These are phyloP conservation scores for Sicus ferrugineus DNA, from an alignment of 2,888 invertebrate genomes.

Conservation along the genomic window DNA sequence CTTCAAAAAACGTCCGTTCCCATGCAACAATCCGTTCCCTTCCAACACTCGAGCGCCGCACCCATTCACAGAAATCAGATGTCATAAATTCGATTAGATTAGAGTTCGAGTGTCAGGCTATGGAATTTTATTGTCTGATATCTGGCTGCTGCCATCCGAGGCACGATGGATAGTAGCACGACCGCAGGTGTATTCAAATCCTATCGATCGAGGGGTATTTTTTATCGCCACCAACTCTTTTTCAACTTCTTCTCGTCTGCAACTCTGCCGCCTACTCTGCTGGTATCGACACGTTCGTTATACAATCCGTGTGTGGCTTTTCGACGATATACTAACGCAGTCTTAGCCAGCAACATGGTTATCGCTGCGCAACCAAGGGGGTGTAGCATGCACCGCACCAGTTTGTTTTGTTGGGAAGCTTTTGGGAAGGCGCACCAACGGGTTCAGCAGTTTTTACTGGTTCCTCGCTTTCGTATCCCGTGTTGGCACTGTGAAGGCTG, in stretches of 20 bases:
- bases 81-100: slow-evolving; percentile 57
- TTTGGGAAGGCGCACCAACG: slow-evolving; percentile 6
- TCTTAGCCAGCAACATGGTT: neutral
- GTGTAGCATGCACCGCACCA: neutral
- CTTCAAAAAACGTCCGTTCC: too few relatives aligned
- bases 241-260: neutral
- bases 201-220: neutral
- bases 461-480: neutral
- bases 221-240: neutral
- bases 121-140: slow-evolving; percentile 18
- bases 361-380: neutral
- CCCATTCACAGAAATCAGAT: slow-evolving; percentile 31
- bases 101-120: slow-evolving; percentile 43
- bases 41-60: neutral
- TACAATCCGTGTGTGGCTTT: slow-evolving; percentile 6
- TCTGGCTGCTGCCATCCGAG: neutral
- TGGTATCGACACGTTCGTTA: slow-evolving; percentile 16
- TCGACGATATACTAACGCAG: neutral
- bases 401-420: neutral
- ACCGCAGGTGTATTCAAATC: slow-evolving; percentile 16
- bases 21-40: neutral
- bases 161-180: neutral
- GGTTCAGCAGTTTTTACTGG: neutral
- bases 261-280: neutral
- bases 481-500: slow-evolving; percentile 38